Percentiles rank a stretch among this genome's conserved stretches.
phyloP scores from a whole-genome alignment of 2,113 vertebrate genomes.

The Cariama cristata region DNA sequence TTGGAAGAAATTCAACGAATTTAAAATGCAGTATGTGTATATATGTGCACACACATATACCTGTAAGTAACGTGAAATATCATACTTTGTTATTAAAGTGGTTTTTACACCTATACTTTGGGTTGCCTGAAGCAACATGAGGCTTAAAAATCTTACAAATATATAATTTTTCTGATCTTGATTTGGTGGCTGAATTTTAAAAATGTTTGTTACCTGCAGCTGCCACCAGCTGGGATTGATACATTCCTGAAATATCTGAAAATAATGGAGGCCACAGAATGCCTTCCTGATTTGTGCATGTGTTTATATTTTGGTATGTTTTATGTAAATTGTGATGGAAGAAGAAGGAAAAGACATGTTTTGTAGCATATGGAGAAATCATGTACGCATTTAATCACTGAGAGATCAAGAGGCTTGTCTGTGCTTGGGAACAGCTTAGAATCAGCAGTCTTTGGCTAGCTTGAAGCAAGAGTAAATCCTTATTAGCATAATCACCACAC shows the following conservation, averaged over 20 bases:
- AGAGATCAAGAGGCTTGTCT: neutral
- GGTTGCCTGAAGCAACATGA: neutral
- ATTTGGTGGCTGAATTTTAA: neutral
- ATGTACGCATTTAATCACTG: neutral
- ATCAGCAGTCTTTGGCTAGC: neutral
- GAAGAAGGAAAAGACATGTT: neutral
- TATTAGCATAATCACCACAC: neutral
- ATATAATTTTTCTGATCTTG: neutral
- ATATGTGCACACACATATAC: accelerated
- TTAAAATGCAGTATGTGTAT: neutral
- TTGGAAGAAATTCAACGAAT: neutral
- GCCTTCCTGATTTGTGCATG: neutral
- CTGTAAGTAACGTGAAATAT: neutral
- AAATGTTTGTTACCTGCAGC: neutral
- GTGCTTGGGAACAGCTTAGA: neutral
- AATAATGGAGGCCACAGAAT: neutral
- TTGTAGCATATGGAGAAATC: neutral
- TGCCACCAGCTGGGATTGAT: neutral
- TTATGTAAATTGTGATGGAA: neutral
- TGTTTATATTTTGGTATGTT: neutral
- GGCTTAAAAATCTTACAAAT: neutral
- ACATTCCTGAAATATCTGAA: neutral
- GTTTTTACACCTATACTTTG: neutral
- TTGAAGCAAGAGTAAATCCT: neutral
- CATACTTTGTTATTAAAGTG: neutral